Percentiles rank a stretch among this genome's conserved stretches.
These are phyloP conservation scores for Achroia grisella DNA, from an alignment of 1,140 invertebrate species.

Conservation along the genomic window DNA sequence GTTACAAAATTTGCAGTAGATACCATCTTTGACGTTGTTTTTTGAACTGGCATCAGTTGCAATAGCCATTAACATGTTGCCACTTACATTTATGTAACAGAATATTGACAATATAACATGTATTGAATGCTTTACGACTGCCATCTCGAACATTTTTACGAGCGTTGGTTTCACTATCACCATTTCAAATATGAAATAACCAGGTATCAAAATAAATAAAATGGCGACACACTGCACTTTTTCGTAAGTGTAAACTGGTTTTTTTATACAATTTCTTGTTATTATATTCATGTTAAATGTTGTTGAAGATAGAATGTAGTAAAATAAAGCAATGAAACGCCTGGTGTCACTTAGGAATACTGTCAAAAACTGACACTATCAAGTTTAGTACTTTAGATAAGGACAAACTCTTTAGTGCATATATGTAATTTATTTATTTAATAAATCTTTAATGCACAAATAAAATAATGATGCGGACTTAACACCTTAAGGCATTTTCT, in stretches of 20 bases:
- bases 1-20: constrained; percentile 40
- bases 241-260: constrained; percentile 7
- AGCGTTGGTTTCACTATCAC: constrained; percentile 32
- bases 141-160: constrained; percentile 21
- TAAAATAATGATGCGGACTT: no score
- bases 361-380: no score
- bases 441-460: no score
- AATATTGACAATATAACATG: constrained; percentile 36
- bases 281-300: no score
- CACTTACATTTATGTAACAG: constrained; percentile 42
- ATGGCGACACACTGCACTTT: constrained; percentile 26
- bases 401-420: no score
- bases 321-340: no score
- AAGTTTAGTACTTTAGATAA: no score
- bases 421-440: no score
- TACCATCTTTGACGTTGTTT: constrained; percentile 2
- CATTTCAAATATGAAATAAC: constrained; percentile 44
- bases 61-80: constrained; percentile 47
- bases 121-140: constrained; percentile 18
- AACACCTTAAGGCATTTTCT: no score
- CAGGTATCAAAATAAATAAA: constrained; percentile 33
- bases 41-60: constrained; percentile 32
- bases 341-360: no score
- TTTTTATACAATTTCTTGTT: no score
- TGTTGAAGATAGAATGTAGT: no score